Percentiles rank a stretch among this genome's conserved stretches.
These are phyloP conservation scores for Pangasius djambal DNA, from an alignment of 2,797 vertebrate species.

Conservation along the genomic window DNA sequence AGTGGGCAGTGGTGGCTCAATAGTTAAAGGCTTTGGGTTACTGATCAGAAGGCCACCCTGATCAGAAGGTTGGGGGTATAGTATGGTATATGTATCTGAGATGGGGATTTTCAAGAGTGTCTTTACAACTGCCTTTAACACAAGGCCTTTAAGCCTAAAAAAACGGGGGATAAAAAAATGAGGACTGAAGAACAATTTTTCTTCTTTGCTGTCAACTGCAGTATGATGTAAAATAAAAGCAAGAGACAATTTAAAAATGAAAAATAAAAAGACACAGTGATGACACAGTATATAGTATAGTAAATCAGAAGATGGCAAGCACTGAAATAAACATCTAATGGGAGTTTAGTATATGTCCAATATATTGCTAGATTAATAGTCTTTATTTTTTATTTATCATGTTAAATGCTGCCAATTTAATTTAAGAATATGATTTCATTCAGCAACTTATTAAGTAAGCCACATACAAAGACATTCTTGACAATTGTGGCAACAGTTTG, in stretches of 20 bases:
- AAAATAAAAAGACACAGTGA: not conserved
- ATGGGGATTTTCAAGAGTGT: not conserved
- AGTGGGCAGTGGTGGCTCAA: not conserved
- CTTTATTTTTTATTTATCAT: not conserved
- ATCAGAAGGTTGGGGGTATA: not conserved
- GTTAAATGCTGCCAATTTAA: not conserved
- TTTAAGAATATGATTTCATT: not conserved
- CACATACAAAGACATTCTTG: not conserved
- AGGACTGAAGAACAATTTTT: too few relatives aligned
- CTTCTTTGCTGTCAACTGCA: too few relatives aligned
- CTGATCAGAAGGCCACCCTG: not conserved
- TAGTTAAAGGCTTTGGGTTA: not conserved
- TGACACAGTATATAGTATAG: not conserved
- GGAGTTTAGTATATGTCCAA: not conserved
- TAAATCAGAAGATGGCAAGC: not conserved
- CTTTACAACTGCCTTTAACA: not conserved
- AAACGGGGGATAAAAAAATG: too few relatives aligned
- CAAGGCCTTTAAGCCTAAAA: not conserved
- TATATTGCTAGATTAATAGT: not conserved
- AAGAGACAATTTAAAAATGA: not conserved
- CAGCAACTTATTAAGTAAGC: not conserved
- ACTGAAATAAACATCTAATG: not conserved
- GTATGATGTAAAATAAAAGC: not conserved
- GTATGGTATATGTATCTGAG: not conserved
- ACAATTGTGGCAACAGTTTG: not conserved